A percentile compares a stretch with the other conserved stretches of the same genome.
These are phyloP conservation scores for Cygnus olor DNA, from an alignment of 2,797 vertebrate species.

Conservation along the genomic window DNA sequence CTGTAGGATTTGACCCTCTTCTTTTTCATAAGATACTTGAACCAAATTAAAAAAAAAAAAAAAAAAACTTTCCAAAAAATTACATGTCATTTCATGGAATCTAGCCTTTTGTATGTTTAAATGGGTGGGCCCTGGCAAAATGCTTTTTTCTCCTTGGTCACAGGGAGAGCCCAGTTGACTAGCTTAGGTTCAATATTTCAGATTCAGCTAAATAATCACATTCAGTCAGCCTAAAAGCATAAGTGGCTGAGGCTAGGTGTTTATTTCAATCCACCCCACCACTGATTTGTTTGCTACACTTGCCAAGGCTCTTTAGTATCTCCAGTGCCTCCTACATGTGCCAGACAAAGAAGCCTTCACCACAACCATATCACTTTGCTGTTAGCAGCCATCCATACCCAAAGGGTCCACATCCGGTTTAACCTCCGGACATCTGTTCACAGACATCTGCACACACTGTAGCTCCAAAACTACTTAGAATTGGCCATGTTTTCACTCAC, in stretches of 20 bases:
- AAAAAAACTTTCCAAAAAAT: neutral
- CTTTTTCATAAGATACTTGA: neutral
- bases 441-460: neutral
- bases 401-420: fast-evolving
- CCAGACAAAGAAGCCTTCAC: neutral
- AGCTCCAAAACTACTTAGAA: neutral
- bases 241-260: neutral
- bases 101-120: neutral
- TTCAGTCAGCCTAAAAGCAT: neutral
- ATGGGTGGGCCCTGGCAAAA: neutral
- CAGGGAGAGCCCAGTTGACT: neutral
- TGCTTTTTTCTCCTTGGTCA: neutral
- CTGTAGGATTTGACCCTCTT: neutral
- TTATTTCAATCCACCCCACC: neutral
- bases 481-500: neutral
- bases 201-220: neutral
- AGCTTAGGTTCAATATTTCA: neutral
- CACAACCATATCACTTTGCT: neutral
- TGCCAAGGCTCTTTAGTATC: neutral
- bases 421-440: neutral
- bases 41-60: neutral
- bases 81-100: neutral
- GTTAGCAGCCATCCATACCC: neutral
- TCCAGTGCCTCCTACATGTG: neutral
- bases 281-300: neutral